These are phyloP conservation scores for Eudorcas thomsonii DNA, from an alignment of 2,113 vertebrate species.

Conservation along the genomic window DNA sequence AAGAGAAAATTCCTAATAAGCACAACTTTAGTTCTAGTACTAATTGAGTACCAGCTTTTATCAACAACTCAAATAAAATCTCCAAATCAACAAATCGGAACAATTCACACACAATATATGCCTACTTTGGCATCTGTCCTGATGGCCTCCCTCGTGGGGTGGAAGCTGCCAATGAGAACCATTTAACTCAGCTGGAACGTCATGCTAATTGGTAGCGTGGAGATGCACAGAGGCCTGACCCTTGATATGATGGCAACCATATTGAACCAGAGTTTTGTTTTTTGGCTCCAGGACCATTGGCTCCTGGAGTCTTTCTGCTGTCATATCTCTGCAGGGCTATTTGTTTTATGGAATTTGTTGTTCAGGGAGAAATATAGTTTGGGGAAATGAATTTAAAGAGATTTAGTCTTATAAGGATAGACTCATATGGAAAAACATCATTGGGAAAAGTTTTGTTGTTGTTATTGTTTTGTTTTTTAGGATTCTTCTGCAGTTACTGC, in stretches of 20 bases:
- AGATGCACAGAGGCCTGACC: background rate
- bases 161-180: background rate
- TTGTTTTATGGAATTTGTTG: constrained; percentile 55
- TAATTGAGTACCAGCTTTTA: background rate
- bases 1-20: constrained; percentile 32
- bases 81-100: background rate
- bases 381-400: background rate
- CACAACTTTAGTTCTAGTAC: background rate
- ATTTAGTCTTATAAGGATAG: background rate
- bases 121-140: background rate
- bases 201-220: background rate
- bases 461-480: background rate
- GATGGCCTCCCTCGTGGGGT: background rate
- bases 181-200: background rate
- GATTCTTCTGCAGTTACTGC: background rate
- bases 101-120: background rate
- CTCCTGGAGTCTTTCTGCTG: constrained; percentile 60
- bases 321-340: background rate
- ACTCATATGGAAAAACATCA: background rate
- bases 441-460: background rate
- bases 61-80: background rate
- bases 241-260: background rate
- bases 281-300: constrained; percentile 1
- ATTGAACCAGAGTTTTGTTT: constrained; percentile 44
- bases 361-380: background rate